phyloP scores from a whole-genome alignment of 37 sponge, comb jelly and placozoan genomes.

The Cladorhizidae sp. region DNA sequence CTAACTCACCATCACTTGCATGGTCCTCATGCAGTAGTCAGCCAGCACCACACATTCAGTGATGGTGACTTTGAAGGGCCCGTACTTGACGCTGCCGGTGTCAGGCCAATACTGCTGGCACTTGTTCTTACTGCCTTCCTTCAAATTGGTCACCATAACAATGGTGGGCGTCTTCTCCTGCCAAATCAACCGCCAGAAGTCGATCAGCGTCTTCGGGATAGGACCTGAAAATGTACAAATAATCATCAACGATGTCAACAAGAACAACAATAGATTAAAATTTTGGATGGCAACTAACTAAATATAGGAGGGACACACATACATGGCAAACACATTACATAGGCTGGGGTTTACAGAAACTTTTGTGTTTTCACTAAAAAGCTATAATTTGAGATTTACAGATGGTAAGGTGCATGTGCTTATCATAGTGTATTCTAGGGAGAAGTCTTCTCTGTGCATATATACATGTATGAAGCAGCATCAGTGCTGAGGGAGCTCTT shows the following conservation, averaged over 20 bases:
- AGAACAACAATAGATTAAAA: not conserved
- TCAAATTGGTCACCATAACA: constrained; percentile 80
- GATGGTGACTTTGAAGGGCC: constrained; percentile 56
- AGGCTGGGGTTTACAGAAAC: too few species aligned
- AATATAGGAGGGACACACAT: not conserved
- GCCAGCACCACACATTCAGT: constrained; percentile 38
- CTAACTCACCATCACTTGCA: constrained; percentile 46
- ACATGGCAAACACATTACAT: not conserved
- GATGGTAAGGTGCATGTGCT: too few species aligned
- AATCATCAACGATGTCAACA: not conserved
- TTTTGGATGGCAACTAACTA: not conserved
- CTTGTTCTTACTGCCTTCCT: constrained; percentile 65
- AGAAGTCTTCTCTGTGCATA: too few species aligned
- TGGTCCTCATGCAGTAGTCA: constrained; percentile 52
- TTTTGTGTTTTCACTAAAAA: too few species aligned
- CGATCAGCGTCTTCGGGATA: constrained; percentile 50
- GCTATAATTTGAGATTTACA: too few species aligned
- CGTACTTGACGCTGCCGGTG: constrained; percentile 30
- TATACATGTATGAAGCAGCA: too few species aligned
- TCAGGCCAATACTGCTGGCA: constrained; percentile 85
- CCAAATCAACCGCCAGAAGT: constrained; percentile 83
- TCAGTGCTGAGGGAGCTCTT: too few species aligned
- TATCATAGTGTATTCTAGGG: too few species aligned
- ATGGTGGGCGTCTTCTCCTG: constrained; percentile 57
- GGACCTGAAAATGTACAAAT: constrained; percentile 43